Evolutionary conservation across 2,888 invertebrate genomes (phyloP), one percentile per base, ranked within the genome.

Genomic region (Papilio gigon): DNA sequence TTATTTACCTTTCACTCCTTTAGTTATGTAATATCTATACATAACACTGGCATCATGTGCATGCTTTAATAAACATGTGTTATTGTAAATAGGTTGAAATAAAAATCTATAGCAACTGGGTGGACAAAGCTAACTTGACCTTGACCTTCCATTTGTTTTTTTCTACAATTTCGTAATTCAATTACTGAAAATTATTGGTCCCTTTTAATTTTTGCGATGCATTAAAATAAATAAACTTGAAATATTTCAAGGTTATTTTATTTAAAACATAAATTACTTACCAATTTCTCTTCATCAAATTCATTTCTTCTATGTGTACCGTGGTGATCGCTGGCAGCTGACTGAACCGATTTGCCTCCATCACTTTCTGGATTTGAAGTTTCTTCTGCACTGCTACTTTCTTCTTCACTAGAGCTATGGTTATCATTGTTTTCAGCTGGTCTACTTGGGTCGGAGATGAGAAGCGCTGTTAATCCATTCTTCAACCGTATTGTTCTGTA

Each of bases 401-500:
- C 86, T 42, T 89, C 91, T 27, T 88, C 88, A 76, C 86, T 87
- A 5, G 87, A 84, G 59, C 78, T 80, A 1, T 72, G 78, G 61
- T 0, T 30, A 0, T 77, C 87, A 67, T 82, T 81, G 56, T 70
- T 69, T n/a, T 71, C 72, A 3, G 78, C 67, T 12, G 85, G 81
- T 17, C 82, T 82, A 72, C 84, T 88, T 9, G 89, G 92, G 80
- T 96, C 96, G 6, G 96, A 94, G 77, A 97, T 95, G 9, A 96
- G 86, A 56, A 96, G 89, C 4, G 94, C 96, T 65, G 93, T 95
- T 72, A 96, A 83, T 0, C 96, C 96, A 91, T 97, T 96, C 68
- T 93, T 86, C 67, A 96, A 85, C 53, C 92, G 87, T 63, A 96
- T 92, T 1, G 94, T 94, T 82, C 95, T 95, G 75, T 65, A 88